Conservation (phyloP, 2,888 invertebrate genomes). For the Scotopteryx bipunctaria region DNA sequence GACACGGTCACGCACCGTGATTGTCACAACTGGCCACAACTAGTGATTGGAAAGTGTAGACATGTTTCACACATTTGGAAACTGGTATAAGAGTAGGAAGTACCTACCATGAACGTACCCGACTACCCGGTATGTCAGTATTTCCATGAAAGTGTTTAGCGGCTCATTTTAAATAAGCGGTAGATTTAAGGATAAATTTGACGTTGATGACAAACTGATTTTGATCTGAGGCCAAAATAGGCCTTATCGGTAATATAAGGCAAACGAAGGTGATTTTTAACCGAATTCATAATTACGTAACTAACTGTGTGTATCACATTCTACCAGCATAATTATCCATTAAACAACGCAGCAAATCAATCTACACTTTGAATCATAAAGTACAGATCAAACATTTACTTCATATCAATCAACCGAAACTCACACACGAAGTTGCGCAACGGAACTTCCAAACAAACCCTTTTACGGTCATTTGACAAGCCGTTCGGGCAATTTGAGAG, state of each 20-base stretch:
- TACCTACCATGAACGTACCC: no score
- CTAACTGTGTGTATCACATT: neutral
- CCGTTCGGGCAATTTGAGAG: slow-evolving; percentile 64
- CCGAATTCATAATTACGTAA: no score
- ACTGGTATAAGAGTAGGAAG: neutral
- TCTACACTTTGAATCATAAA: neutral
- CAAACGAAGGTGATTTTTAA: no score
- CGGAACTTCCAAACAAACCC: slow-evolving; percentile 45
- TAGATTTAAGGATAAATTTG: no score
- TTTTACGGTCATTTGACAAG: slow-evolving; percentile 54
- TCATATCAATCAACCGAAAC: slow-evolving; percentile 10
- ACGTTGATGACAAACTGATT: no score
- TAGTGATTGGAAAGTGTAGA: slow-evolving; percentile 29
- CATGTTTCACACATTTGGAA: neutral
- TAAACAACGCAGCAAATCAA: neutral
- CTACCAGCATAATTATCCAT: no score
- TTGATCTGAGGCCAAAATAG: no score
- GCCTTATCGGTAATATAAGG: no score
- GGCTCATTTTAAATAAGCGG: no score
- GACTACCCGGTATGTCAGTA: no score
- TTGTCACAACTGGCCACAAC: slow-evolving; percentile 19
- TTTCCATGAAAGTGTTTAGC: no score
- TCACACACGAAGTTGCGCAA: slow-evolving; percentile 17
- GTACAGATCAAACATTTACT: neutral
- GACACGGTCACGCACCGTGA: slow-evolving; percentile 52